A percentile compares a stretch with the other conserved stretches of the same genome.
These are phyloP conservation scores for Drepanosiphum platanoidis DNA, from an alignment of 2,888 invertebrate genomes.

Conservation along the genomic window DNA sequence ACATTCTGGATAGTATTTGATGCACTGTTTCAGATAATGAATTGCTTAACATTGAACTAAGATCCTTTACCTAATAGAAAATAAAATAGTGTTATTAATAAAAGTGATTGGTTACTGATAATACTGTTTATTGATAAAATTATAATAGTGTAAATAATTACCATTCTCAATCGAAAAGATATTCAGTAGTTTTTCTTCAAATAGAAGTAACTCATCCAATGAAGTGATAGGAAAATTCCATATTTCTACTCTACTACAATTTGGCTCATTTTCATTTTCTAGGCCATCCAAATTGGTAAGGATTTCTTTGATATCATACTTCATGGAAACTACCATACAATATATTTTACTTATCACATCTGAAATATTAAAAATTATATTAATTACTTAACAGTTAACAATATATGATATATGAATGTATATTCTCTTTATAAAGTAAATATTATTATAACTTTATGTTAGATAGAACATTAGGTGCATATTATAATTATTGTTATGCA, in stretches of 20 bases:
- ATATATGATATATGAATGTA: no score
- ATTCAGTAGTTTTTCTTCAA: constrained; percentile 3
- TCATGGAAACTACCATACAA: no score
- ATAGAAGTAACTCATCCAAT: neutral
- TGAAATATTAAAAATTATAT: no score
- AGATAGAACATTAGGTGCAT: no score
- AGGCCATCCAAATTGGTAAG: neutral
- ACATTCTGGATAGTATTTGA: neutral
- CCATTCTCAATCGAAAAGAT: neutral
- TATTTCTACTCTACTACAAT: neutral
- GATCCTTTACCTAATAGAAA: constrained; percentile 6
- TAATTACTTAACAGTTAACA: no score
- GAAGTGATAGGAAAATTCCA: neutral
- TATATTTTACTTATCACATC: no score
- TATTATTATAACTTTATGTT: no score
- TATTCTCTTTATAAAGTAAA: no score
- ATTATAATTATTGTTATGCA: no score
- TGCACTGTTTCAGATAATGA: neutral
- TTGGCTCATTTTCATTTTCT: neutral
- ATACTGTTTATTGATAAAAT: neutral
- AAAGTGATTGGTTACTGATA: neutral
- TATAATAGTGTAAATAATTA: neutral
- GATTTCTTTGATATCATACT: neutral
- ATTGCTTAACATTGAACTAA: neutral
- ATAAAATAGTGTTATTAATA: no score